These are phyloP conservation scores for Parauchenoglanis ngamensis DNA, from an alignment of 2,797 vertebrate species.

Conservation along the genomic window DNA sequence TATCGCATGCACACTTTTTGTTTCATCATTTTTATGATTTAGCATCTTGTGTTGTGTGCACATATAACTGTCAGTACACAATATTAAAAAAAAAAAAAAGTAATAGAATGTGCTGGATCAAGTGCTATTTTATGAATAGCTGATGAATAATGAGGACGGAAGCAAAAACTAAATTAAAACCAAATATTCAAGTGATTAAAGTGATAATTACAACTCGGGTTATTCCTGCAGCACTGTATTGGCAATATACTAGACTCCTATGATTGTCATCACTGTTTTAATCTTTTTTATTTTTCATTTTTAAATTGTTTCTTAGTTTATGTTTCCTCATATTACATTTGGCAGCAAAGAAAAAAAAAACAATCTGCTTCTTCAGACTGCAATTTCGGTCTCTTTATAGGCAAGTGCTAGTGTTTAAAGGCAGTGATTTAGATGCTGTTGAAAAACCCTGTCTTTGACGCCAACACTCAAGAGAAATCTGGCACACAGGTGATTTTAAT, in stretches of 20 bases:
- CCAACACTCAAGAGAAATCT: background rate
- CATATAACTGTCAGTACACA: background rate
- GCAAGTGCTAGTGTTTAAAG: background rate
- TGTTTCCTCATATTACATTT: background rate
- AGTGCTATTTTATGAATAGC: background rate
- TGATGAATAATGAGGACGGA: background rate
- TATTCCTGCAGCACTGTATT: slow-evolving; percentile 13
- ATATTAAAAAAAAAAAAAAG: background rate
- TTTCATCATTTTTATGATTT: background rate
- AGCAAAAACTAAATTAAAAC: background rate
- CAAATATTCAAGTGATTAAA: background rate
- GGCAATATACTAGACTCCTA: background rate
- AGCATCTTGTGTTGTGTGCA: background rate
- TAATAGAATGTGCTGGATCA: background rate
- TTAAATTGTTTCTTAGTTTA: background rate
- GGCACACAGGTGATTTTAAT: background rate
- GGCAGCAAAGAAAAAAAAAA: background rate
- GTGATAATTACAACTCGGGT: slow-evolving; percentile 5
- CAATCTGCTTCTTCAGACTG: background rate
- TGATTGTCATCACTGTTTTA: background rate
- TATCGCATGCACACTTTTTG: background rate
- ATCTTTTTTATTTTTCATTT: background rate
- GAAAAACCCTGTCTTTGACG: background rate
- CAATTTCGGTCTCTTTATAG: background rate
- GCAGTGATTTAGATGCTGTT: background rate